Percentiles rank a stretch among this genome's conserved stretches.
phyloP scores from a whole-genome alignment of 2,113 vertebrate genomes.

The Cebidichthys violaceus region DNA sequence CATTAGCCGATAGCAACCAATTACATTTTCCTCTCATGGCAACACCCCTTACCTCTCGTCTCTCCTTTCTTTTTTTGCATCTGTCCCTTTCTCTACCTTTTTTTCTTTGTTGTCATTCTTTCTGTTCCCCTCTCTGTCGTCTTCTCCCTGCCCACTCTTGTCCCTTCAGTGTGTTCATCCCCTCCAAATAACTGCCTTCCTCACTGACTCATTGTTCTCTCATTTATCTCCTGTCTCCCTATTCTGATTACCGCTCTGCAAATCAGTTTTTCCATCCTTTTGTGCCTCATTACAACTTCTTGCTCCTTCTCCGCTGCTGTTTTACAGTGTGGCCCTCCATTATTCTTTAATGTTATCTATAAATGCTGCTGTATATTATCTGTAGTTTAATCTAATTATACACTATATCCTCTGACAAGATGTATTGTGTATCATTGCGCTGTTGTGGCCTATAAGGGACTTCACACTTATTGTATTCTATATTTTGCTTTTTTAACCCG shows the following conservation, averaged over 20 bases:
- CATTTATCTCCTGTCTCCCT: constrained; percentile 68
- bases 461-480: neutral
- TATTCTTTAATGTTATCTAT: neutral
- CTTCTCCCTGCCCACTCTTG: constrained; percentile 34
- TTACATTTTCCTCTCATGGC: constrained; percentile 30
- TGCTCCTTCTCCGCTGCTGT: constrained; percentile 10
- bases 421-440: neutral
- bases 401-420: neutral
- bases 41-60: neutral
- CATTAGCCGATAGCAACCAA: constrained; percentile 7
- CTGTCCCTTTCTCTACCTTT: neutral
- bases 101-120: constrained; percentile 35
- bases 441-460: neutral
- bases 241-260: constrained; percentile 67
- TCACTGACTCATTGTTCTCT: constrained; percentile 64
- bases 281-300: constrained; percentile 36
- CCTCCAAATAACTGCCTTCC: constrained; percentile 68
- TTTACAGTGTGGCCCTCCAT: constrained; percentile 8
- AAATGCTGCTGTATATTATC: neutral
- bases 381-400: neutral
- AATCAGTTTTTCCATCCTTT: constrained; percentile 56
- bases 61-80: constrained; percentile 5
- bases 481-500: neutral
- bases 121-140: constrained; percentile 14
- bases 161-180: constrained; percentile 48